These are phyloP conservation scores for Mirza zaza DNA, from an alignment of 2,113 vertebrate genomes.

Conservation along the genomic window DNA sequence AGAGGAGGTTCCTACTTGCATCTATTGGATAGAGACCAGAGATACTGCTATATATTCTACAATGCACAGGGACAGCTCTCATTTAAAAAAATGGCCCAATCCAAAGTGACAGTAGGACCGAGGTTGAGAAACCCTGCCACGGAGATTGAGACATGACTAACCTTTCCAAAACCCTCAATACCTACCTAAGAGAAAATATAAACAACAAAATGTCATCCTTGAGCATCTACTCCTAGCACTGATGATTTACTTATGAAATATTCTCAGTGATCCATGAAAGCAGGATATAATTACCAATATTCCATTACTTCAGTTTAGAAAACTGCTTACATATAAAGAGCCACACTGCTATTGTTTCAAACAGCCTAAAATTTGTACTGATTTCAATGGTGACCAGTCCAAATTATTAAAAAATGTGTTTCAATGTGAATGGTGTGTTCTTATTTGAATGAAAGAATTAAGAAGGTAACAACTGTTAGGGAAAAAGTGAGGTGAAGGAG, in stretches of 20 bases:
- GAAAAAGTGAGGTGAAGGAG: background rate
- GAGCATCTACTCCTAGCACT: background rate
- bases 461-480: background rate
- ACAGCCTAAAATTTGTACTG: background rate
- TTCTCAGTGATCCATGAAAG: conserved; percentile 1
- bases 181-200: background rate
- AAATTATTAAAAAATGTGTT: background rate
- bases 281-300: conserved; percentile 9
- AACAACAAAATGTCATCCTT: background rate
- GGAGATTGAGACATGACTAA: background rate
- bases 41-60: background rate
- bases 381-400: background rate
- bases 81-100: background rate
- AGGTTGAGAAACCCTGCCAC: background rate
- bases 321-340: background rate
- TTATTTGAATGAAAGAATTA: background rate
- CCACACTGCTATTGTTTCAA: background rate
- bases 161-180: background rate
- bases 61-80: background rate
- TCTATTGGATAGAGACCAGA: background rate
- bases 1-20: background rate
- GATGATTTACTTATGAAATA: background rate
- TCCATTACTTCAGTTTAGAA: conserved; percentile 25
- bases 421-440: background rate
- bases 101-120: background rate